Conservation (phyloP, 2,888 invertebrate species). For the Apeira syringaria region DNA sequence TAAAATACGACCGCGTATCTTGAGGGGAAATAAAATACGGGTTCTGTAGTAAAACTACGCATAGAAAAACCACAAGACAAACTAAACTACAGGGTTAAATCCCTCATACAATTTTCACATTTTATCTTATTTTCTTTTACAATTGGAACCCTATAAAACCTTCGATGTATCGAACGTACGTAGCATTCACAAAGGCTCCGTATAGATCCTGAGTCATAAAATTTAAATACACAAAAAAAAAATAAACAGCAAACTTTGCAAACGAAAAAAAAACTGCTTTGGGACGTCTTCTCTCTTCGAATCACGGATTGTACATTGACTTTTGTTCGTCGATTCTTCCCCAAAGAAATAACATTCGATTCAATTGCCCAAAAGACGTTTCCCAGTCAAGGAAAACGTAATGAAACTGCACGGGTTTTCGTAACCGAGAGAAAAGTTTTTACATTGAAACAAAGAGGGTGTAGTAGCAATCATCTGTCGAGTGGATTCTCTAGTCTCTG, state of each 20-base stretch:
- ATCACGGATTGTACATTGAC: conserved; percentile 19
- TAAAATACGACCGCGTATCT: conserved; percentile 5
- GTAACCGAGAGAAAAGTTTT: conserved; percentile 22
- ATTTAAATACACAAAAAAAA: conserved; percentile 10
- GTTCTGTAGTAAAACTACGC: conserved; percentile 6
- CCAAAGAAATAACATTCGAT: conserved; percentile 27
- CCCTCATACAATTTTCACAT: no score
- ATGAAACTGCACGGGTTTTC: conserved; percentile 22
- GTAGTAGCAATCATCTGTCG: conserved; percentile 16
- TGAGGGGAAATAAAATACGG: conserved; percentile 3
- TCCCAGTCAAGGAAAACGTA: conserved; percentile 23
- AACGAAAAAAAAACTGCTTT: conserved; percentile 20
- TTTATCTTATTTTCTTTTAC: no score
- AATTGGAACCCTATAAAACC: no score
- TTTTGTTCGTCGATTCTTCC: conserved; percentile 14
- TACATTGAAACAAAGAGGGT: conserved; percentile 25
- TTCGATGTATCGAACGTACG: no score
- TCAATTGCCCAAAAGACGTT: conserved; percentile 26
- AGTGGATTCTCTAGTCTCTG: conserved; percentile 9
- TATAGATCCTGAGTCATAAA: conserved; percentile 12
- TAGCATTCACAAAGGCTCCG: background rate
- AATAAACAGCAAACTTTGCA: conserved; percentile 13
- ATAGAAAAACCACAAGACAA: background rate
- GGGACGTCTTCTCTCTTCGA: conserved; percentile 13
- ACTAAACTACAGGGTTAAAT: no score